phyloP scores from a whole-genome alignment of 2,888 invertebrate species.

The Falcaria lacertinaria region DNA sequence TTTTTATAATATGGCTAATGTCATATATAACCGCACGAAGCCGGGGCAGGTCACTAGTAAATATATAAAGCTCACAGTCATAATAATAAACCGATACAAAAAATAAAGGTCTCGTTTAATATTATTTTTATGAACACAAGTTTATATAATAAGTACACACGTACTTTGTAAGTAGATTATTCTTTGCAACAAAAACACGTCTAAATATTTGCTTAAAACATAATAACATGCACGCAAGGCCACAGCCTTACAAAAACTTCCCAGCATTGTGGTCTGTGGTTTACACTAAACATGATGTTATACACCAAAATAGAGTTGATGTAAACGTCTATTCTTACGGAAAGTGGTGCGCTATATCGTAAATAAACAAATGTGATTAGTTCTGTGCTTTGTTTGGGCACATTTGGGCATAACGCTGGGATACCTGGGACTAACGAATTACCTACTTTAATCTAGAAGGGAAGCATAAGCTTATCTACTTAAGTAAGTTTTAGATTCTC shows the following conservation, averaged over 20 bases:
- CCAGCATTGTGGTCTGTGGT: neutral
- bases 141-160: no score
- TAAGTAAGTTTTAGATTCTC: no score
- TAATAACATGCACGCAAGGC: neutral
- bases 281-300: neutral
- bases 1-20: no score
- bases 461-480: no score
- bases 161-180: no score
- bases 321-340: neutral
- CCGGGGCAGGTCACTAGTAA: no score
- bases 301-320: neutral
- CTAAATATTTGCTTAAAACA: neutral
- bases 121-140: no score
- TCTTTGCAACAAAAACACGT: neutral
- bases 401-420: no score
- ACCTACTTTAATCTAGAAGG: no score
- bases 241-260: neutral
- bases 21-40: no score
- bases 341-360: constrained; percentile 1
- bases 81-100: constrained; percentile 7
- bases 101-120: no score
- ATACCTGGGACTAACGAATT: neutral
- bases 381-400: neutral
- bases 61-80: no score
- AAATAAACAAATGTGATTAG: constrained; percentile 1